Evolutionary conservation across 2,888 invertebrate species (phyloP), one percentile per base, ranked within the genome.

Genomic region (Ochropleura leucogaster): DNA sequence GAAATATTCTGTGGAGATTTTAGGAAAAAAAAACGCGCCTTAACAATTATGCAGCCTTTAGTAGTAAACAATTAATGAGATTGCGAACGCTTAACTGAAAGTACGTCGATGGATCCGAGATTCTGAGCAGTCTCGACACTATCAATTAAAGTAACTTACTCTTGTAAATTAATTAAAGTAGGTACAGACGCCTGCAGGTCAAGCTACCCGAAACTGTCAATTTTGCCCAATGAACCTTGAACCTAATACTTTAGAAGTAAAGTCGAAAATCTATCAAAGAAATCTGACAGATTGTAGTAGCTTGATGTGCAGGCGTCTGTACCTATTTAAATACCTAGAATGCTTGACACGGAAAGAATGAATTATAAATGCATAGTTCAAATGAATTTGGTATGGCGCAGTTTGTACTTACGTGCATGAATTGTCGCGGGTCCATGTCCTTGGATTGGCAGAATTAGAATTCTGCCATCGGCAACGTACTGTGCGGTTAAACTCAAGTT

Each of bases 401-500:
- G 44, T n/a, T 79, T 65, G 62, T 70, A 95, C 97, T 95, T 92
- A 97, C 97, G 89, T 59, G 94, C 92, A 63, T 90, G 79, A 60
- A 97, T 93, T 0, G 92, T 63, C 3, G 96, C 94, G 79, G 96
- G 95, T 10, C 97, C 97, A 2, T 95, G 89, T 51, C 97, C 97
- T 83, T 92, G 83, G 62, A 97, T 96, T 0, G 97, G 97, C n/a
- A 97, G 89, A 72, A 97, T 95, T 0, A 97, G 90, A 60, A 97
- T 95, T 83, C 93, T 92, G 1, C 97, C 97, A 68, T 96, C 95
- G 0, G 96, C 92, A 9, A 91, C 93, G 87, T 97, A 97, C 55
- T 96, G 91, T 4, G 96, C 96, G 1, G 89, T 93, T 77, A 97
- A 89, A 65, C 90, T 94, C 63, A 97, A 78, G 85, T 95, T 92